Evolutionary conservation across 2,888 invertebrate species (phyloP).

Genomic region (Epinotia nisella): DNA sequence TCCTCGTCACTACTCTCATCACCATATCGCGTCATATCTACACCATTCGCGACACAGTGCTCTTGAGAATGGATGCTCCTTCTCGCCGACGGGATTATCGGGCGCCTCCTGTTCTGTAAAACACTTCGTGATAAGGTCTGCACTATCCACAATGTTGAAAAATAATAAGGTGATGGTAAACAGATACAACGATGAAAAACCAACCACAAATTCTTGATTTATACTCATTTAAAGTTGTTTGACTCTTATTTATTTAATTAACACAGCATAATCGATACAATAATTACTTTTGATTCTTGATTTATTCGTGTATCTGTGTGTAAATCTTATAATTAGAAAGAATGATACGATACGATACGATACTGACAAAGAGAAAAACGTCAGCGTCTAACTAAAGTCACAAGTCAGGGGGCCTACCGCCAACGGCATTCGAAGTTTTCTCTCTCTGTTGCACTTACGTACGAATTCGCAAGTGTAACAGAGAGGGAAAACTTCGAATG

Average conservation of each 20-base stretch:
- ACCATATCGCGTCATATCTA: slow-evolving; percentile 64
- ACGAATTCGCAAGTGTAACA: too few relatives aligned
- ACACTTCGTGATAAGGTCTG: background rate
- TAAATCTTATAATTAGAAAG: background rate
- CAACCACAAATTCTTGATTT: slow-evolving; percentile 12
- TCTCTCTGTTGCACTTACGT: too few relatives aligned
- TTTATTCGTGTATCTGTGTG: too few relatives aligned
- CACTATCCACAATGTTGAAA: background rate
- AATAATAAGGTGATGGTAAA: background rate
- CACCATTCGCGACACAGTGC: slow-evolving; percentile 45
- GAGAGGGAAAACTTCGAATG: too few relatives aligned
- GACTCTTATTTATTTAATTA: background rate
- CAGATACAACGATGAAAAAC: slow-evolving; percentile 3
- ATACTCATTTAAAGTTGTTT: slow-evolving; percentile 22
- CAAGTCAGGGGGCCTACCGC: too few relatives aligned
- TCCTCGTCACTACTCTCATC: slow-evolving; percentile 44
- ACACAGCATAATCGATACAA: background rate
- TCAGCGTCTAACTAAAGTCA: too few relatives aligned
- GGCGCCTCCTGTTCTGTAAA: slow-evolving; percentile 59
- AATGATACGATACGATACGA: too few relatives aligned
- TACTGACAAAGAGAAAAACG: too few relatives aligned
- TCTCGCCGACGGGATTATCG: slow-evolving; percentile 62
- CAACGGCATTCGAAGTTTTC: too few relatives aligned
- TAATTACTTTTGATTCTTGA: background rate
- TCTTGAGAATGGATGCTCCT: slow-evolving; percentile 62